Percentiles rank a stretch among this genome's conserved stretches.
phyloP scores from a whole-genome alignment of 2,113 vertebrate genomes.

The Mustelus asterias region DNA sequence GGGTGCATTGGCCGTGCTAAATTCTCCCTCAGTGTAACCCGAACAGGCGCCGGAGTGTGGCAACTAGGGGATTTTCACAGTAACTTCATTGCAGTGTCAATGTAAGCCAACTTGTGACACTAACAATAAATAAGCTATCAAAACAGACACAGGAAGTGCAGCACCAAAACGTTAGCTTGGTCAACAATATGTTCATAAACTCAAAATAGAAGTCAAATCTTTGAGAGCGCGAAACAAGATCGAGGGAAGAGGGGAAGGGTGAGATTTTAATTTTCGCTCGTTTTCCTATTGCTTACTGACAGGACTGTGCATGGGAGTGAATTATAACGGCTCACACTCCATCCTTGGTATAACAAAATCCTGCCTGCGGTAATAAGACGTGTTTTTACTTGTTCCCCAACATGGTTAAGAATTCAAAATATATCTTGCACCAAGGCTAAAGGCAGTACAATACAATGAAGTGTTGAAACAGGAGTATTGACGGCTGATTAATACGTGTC shows the following conservation, averaged over 20 bases:
- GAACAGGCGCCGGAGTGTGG: too few species aligned
- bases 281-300: background rate
- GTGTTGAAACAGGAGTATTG: background rate
- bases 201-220: background rate
- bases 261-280: background rate
- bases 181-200: background rate
- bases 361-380: background rate
- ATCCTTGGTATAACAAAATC: background rate
- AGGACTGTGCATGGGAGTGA: background rate
- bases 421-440: background rate
- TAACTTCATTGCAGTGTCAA: too few species aligned
- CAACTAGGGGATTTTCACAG: too few species aligned
- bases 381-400: background rate
- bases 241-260: background rate
- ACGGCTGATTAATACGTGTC: background rate
- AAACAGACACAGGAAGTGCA: background rate
- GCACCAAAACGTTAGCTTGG: background rate
- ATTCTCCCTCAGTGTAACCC: too few species aligned
- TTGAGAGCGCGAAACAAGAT: background rate
- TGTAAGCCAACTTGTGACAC: too few species aligned
- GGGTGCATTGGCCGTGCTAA: too few species aligned
- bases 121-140: background rate
- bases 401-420: background rate
- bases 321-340: background rate
- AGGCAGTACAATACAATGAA: background rate